A percentile compares a stretch with the other conserved stretches of the same genome.
Conservation (phyloP, 2,797 vertebrate genomes). For the Anolis apletophallus region DNA sequence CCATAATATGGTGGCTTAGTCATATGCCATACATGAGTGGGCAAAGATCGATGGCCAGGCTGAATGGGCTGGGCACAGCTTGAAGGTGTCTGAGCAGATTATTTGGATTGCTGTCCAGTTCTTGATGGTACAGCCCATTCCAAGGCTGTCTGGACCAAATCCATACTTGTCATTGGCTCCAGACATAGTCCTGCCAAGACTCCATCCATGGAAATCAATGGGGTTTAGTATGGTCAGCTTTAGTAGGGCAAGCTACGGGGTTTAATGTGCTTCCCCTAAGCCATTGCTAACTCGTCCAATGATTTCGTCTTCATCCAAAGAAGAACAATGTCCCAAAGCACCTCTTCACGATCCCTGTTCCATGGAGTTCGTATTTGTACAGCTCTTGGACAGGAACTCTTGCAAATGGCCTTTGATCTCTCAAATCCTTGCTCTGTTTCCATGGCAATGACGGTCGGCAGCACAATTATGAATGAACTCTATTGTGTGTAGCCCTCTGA, state of each 20-base stretch:
- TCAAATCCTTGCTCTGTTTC: constrained; percentile 54
- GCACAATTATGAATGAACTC: constrained; percentile 48
- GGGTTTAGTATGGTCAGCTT: too few species aligned
- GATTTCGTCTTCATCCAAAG: constrained; percentile 7
- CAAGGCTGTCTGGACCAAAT: neutral
- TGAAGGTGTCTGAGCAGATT: neutral
- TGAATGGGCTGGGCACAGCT: neutral
- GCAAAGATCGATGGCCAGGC: neutral
- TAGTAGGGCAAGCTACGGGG: too few species aligned
- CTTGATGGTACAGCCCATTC: neutral
- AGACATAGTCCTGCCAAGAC: neutral
- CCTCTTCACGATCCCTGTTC: constrained; percentile 28
- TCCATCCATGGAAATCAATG: too few species aligned
- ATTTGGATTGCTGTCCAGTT: neutral
- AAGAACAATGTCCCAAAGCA: neutral
- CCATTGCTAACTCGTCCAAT: neutral
- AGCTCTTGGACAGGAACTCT: constrained; percentile 49
- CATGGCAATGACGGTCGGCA: constrained; percentile 25
- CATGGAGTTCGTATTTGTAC: constrained; percentile 28
- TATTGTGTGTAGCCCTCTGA: constrained; percentile 42
- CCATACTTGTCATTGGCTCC: neutral
- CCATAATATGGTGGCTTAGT: neutral
- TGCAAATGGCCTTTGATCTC: constrained; percentile 66
- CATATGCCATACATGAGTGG: neutral
- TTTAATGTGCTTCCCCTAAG: neutral